Evolutionary conservation across 2,888 invertebrate genomes (phyloP), one percentile per base, ranked within the genome.

Genomic region (Agonum fuliginosum): DNA sequence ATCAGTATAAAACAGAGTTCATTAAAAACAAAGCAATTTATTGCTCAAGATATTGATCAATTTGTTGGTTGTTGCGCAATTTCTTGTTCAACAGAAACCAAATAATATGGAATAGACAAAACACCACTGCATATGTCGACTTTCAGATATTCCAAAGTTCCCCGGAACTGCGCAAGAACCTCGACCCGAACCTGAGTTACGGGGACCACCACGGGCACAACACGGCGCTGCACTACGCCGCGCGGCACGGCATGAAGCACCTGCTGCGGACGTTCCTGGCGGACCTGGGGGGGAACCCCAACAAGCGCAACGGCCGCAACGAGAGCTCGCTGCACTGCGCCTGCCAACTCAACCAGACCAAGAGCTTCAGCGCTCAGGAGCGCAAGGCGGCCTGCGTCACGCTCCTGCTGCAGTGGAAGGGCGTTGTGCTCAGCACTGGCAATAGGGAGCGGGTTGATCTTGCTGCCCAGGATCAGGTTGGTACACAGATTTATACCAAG

Each of bases 111-210:
- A n/a, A n/a, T n/a, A n/a, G n/a, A n/a, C n/a, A n/a, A n/a, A n/a
- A n/a, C n/a, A n/a, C n/a, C n/a, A n/a, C n/a, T n/a, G n/a, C n/a
- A n/a, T n/a, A 8, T 34, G 34, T 4, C 3, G 34, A 6, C 34
- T 62, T 62, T 27, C 51, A 74, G 82, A 86, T 87, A 80, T 92
- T 91, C 83, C 90, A 91, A 83, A 90, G 89, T 84, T 89, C 89
- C 62, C 89, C 90, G 22, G 92, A 93, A 82, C 85, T 93, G 79
- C 87, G 91, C 79, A 91, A 90, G 82, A 91, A 88, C 80, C 87
- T 93, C 48, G 91, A 92, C 83, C 92, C 92, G 0, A 93, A 92
- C 84, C 86, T 89, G 78, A 91, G 92, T 80, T 92, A 91, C 83
- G 92, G 92, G 3, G 92, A 92, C 82, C 88, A 89, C 79, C 90